Evolutionary conservation across 2,888 invertebrate genomes (phyloP).

Genomic region (Allygus modestus): DNA sequence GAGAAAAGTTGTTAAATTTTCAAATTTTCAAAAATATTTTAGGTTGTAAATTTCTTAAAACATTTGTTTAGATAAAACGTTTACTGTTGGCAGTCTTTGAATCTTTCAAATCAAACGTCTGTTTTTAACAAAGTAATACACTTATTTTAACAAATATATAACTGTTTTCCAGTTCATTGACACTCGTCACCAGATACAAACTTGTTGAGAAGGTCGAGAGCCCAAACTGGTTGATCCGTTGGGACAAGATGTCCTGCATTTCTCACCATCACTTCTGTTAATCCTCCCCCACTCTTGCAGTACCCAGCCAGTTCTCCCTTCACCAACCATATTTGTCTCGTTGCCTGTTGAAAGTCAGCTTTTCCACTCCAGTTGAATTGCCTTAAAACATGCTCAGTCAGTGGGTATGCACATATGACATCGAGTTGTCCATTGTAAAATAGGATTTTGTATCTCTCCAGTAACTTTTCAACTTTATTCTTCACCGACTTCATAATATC

Average conservation of each 20-base stretch:
- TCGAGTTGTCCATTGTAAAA: slow-evolving; percentile 95
- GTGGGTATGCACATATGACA: slow-evolving; percentile 90
- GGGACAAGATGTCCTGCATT: slow-evolving; percentile 91
- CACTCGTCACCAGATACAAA: slow-evolving; percentile 50
- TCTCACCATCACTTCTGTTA: slow-evolving; percentile 85
- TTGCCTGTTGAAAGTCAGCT: slow-evolving; percentile 81
- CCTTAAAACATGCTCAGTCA: slow-evolving; percentile 54
- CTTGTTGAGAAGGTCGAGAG: slow-evolving; percentile 83
- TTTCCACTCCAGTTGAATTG: slow-evolving; percentile 79
- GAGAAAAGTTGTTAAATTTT: too few species aligned
- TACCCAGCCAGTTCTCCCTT: slow-evolving; percentile 85
- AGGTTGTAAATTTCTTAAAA: too few species aligned
- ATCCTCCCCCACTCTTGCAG: slow-evolving; percentile 83
- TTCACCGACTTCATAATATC: slow-evolving; percentile 92
- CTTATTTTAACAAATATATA: too few species aligned
- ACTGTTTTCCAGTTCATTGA: too few species aligned
- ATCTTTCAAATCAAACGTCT: too few species aligned
- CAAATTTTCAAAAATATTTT: too few species aligned
- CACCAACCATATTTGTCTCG: slow-evolving; percentile 81
- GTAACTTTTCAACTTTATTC: slow-evolving; percentile 82
- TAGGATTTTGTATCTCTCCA: slow-evolving; percentile 83
- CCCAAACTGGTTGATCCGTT: slow-evolving; percentile 87
- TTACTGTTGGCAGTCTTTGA: too few species aligned
- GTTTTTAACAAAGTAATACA: too few species aligned
- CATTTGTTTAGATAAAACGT: too few species aligned